Evolutionary conservation across 2,888 invertebrate species (phyloP), one percentile per base, ranked within the genome.

Genomic region (Tenthredo livida): DNA sequence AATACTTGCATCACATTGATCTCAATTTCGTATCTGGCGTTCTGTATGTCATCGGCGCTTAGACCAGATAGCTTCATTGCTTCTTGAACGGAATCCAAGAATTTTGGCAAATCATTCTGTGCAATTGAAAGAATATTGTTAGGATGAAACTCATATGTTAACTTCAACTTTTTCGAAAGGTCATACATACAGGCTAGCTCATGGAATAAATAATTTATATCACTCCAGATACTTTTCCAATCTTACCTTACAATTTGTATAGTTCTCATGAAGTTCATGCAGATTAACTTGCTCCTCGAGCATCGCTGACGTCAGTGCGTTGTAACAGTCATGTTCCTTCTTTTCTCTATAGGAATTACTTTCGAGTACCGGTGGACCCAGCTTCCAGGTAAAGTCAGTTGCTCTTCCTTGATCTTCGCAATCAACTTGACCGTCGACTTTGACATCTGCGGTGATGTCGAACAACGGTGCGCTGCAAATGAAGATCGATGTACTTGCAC

Each of bases 391-490:
- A 67, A 89, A 90, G 4, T 50, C 82, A 1, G 86, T 40, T 5
- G 89, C 86, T 70, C 86, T 84, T 15, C 82, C 75, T 47, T 89
- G 89, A 58, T 90, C 85, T 21, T n/a, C 3, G 25, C 72, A 73
- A 3, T 21, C 0, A 12, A 1, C 4, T 25, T 21, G 25, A 5
- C 10, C 21, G 7, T 43, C 25, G 10, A 73, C 43, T 6, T 21
- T 25, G 0, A 91, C 86, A 80, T 89, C 91, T 73, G 90, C 88
- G 6, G 87, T 85, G 25, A 92, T 84, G 77, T 92, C 91, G 83
- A 92, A 91, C 61, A 92, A 85, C 70, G 90, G 84, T 47, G 91
- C 87, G 70, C 92, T 92, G 84, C 3, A 70, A 50, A 86, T 50
- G 50, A 15, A 73, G 78, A 85, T 85, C 29, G 3, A 67, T 67